Evolutionary conservation across 2,113 vertebrate species (phyloP), one percentile per base, ranked within the genome.

Genomic region (Mohoua ochrocephala): DNA sequence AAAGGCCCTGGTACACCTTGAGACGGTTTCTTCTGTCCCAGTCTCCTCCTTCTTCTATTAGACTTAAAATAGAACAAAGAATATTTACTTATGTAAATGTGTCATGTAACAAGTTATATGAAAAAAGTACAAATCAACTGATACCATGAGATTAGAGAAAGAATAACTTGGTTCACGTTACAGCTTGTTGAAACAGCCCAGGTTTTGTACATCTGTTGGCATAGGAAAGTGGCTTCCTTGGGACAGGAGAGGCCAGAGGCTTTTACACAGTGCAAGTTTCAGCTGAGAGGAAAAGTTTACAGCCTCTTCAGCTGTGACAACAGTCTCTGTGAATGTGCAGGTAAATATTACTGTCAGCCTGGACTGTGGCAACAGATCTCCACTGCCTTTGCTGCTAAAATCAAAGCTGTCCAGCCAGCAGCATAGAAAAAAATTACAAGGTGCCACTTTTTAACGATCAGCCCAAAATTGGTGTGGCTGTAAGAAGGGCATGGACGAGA

Each of bases 21-120:
- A 99, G 98, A 27, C 99, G 99, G 57, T 99, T 99, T 96, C 99
- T 98, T 95, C 99, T 97, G 97, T 99, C 99, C 99, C 99, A 99
- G 95, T 99, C 99, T 85, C 99, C 99, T 30, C 99, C 99, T 98
- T 99, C 99, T 93, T 99, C 99, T 71, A 99, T 99, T 74, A 99
- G 98, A 92, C 99, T 99, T 95, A 28, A 50, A 93, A 94, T 3
- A 68, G 91, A 92, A 91, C 33, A 92, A 70, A 65, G 71, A 85
- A 64, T 31, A 60, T 19, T 89, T 59, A 71, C 20, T 53, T 30
- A 30, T 8, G 16, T 13, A 39, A 68, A 75, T 4, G 7, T 28
- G 16, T 73, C 24, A 13, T 18, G 45, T 35, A 45, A 0, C 28
- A 85, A 82, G 8, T 47, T 64, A 41, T 1, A 85, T 1, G 3